Conservation (phyloP, 2,113 vertebrate species). For the Tragulus kanchil region DNA sequence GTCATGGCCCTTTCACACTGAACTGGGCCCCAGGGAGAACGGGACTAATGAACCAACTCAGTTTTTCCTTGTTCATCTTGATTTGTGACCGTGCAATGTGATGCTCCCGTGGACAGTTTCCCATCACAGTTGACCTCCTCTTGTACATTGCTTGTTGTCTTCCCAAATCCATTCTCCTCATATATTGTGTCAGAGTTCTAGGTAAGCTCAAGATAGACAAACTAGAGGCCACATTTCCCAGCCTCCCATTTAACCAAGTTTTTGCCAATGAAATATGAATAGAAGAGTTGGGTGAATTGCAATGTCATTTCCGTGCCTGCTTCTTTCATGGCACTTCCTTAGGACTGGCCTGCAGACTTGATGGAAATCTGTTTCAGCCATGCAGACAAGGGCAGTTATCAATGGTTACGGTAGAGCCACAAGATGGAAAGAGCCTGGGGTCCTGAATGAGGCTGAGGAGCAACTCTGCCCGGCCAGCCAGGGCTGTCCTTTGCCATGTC, state of each 20-base stretch:
- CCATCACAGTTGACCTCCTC: background rate
- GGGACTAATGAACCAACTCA: background rate
- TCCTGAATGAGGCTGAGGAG: background rate
- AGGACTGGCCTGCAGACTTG: background rate
- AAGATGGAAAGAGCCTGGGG: background rate
- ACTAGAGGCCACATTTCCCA: background rate
- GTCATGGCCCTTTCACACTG: background rate
- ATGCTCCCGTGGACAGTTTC: background rate
- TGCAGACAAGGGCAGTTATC: background rate
- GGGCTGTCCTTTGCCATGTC: background rate
- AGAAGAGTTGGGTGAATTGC: background rate
- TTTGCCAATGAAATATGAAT: background rate
- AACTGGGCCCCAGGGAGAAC: background rate
- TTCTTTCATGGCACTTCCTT: background rate
- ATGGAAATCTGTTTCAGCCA: background rate
- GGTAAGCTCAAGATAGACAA: background rate
- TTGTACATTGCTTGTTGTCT: background rate
- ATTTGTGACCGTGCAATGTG: background rate
- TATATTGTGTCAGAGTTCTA: background rate
- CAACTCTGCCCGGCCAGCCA: background rate
- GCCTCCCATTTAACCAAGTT: background rate
- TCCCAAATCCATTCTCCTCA: background rate
- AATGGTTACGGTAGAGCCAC: background rate
- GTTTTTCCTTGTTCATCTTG: background rate
- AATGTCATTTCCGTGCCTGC: background rate